These are phyloP conservation scores for Ceratina calcarata DNA, from an alignment of 1,140 invertebrate species.

Conservation along the genomic window DNA sequence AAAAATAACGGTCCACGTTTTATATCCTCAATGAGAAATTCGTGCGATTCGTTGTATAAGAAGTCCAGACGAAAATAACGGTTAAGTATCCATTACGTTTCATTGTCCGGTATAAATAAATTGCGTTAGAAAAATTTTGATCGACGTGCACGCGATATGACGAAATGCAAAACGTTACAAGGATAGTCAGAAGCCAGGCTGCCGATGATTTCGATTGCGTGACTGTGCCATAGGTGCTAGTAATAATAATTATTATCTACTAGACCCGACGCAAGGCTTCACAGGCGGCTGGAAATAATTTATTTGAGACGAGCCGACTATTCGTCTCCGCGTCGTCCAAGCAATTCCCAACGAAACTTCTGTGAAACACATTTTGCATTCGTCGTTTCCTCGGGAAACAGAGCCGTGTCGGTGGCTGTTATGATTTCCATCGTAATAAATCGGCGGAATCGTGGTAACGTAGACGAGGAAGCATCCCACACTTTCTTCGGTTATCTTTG, in stretches of 20 bases:
- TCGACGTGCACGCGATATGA: background rate
- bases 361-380: no score
- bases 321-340: no score
- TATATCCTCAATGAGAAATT: background rate
- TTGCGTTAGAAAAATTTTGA: conserved; percentile 16
- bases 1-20: conserved; percentile 7
- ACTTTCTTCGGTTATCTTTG: conserved; percentile 28
- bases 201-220: conserved; percentile 6
- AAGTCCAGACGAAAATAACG: background rate
- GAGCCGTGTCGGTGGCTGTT: no score
- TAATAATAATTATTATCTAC: background rate
- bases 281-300: background rate
- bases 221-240: background rate
- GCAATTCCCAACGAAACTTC: no score
- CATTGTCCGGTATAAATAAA: background rate
- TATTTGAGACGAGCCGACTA: background rate
- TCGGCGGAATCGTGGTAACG: conserved; percentile 12
- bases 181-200: background rate
- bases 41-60: no score
- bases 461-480: conserved; percentile 34
- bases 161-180: conserved; percentile 21
- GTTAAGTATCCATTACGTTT: background rate
- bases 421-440: conserved; percentile 32
- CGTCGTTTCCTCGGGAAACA: background rate
- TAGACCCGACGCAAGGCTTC: background rate